Evolutionary conservation across 2,113 vertebrate genomes (phyloP), one percentile per base, ranked within the genome.

Genomic region (Acanthochromis polyacanthus): DNA sequence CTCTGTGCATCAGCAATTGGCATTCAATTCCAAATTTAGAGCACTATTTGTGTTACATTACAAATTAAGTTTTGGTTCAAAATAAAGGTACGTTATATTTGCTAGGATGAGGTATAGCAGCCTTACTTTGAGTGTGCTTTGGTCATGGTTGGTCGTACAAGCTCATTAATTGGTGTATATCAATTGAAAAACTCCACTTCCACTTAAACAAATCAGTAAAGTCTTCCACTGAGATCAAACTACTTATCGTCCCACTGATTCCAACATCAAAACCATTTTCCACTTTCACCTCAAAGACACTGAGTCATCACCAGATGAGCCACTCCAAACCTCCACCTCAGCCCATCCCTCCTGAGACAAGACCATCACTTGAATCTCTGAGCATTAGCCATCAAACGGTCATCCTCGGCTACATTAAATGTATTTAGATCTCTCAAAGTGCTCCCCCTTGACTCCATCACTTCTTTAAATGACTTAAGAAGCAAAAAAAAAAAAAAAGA

Each of bases 371-470:
- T 20, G 56, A 75, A 67, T 64, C 71, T 52, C 36, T 8, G 30
- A 58, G 65, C 53, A 56, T 87, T 81, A 78, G 22, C 84, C 84
- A 90, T 94, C 81, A 87, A 89, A 85, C 71, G 6, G 51, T 78
- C 76, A 83, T 83, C 80, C 45, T 52, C 8, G 10, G 74, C 61
- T 83, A 72, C 76, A 82, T 92, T 88, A 88, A 89, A 89, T 83
- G 80, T 91, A 86, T 93, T 92, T 89, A 90, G 85, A 90, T 85
- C 78, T 85, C 56, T 80, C 75, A 86, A 88, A 90, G 83, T 86
- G 83, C 87, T 92, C 88, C 90, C 91, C 78, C 68, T 85, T 92
- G 92, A 91, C 91, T 87, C 89, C 78, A 84, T 87, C 82, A 81
- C 83, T 90, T 90, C 75, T 89, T 89, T 82, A 88, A 89, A 84